Conservation (phyloP, 1,140 invertebrate species). For the Sinella curviseta region DNA sequence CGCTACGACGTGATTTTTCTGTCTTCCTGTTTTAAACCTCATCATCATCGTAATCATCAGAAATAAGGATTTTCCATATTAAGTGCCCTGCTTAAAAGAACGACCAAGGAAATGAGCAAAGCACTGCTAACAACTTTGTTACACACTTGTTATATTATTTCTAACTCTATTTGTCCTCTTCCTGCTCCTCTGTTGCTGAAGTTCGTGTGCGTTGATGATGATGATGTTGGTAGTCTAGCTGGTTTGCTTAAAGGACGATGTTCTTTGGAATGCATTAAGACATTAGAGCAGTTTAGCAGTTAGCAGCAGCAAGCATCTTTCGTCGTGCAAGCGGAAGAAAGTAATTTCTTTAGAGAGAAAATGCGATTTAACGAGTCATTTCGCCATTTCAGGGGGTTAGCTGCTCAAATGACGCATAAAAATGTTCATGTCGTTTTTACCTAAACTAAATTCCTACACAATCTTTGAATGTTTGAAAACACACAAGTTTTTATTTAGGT, state of each 20-base stretch:
- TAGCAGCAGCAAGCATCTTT: neutral
- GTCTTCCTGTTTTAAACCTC: too few relatives aligned
- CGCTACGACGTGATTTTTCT: too few relatives aligned
- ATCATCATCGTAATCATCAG: neutral
- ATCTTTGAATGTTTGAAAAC: too few relatives aligned
- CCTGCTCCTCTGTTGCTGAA: neutral
- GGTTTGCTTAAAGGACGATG: neutral
- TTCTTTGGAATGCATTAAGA: neutral
- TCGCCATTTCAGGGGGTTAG: slow-evolving; percentile 36
- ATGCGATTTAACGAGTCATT: slow-evolving; percentile 51
- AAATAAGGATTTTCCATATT: slow-evolving; percentile 10
- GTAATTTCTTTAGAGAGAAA: slow-evolving; percentile 49
- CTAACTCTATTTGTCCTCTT: neutral
- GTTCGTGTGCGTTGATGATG: neutral
- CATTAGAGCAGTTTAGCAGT: slow-evolving; percentile 2
- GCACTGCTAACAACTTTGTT: too few relatives aligned
- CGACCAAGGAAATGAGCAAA: neutral
- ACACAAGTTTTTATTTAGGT: too few relatives aligned
- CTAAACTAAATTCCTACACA: too few relatives aligned
- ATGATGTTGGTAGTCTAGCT: neutral
- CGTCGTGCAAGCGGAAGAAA: slow-evolving; percentile 46
- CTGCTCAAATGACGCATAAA: neutral
- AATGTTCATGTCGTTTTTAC: neutral
- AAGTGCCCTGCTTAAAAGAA: too few relatives aligned
- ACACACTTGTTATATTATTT: too few relatives aligned